These are phyloP conservation scores for Salvelinus namaycush DNA, from an alignment of 2,113 vertebrate species.

Conservation along the genomic window DNA sequence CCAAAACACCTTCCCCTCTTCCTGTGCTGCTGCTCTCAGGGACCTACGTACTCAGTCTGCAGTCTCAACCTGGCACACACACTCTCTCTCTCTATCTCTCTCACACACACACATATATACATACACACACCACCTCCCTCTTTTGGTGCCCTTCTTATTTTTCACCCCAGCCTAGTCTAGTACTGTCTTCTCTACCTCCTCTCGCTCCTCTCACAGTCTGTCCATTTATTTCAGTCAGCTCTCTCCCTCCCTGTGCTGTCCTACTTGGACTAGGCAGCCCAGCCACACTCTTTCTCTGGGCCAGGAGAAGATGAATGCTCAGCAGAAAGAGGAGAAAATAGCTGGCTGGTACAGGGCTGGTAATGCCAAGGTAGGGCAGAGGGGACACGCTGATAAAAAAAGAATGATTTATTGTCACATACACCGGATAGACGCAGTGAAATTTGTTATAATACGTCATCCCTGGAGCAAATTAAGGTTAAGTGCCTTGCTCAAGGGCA, in stretches of 20 bases:
- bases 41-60: conserved; percentile 20
- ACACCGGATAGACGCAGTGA: no score
- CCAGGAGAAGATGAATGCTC: conserved; percentile 56
- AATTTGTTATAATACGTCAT: no score
- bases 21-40: conserved; percentile 37
- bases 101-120: conserved; percentile 19
- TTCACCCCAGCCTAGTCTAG: conserved; percentile 29
- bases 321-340: conserved; percentile 59
- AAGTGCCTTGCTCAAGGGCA: no score
- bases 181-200: conserved; percentile 36
- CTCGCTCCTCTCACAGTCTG: not conserved
- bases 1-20: conserved; percentile 28
- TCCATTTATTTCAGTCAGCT: conserved; percentile 36
- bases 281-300: conserved; percentile 27
- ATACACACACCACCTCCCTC: conserved; percentile 22
- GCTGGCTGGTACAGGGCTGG: conserved; percentile 12
- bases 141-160: conserved; percentile 52
- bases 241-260: conserved; percentile 10
- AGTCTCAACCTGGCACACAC: conserved; percentile 18
- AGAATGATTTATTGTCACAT: no score
- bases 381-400: not conserved
- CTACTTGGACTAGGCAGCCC: conserved; percentile 53
- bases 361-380: not conserved
- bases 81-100: not conserved
- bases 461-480: no score